phyloP scores from a whole-genome alignment of 1,140 invertebrate genomes.

The Trichonephila inaurata region DNA sequence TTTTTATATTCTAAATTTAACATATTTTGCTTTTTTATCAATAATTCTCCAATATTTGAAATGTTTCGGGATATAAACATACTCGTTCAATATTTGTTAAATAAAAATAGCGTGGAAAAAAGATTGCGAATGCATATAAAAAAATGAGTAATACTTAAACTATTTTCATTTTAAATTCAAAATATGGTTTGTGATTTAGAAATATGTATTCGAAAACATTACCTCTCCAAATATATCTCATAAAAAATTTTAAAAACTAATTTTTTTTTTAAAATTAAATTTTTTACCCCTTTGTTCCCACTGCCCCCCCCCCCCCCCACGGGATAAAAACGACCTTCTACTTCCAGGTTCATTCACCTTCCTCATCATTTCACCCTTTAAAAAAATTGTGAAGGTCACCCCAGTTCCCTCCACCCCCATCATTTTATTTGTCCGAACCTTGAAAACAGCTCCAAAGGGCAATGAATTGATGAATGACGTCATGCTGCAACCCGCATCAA shows the following conservation, averaged over 20 bases:
- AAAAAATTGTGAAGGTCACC: slow-evolving; percentile 62
- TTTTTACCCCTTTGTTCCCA: neutral
- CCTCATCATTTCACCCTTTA: slow-evolving; percentile 66
- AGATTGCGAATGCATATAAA: neutral
- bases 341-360: slow-evolving; percentile 63
- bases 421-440: slow-evolving; percentile 44
- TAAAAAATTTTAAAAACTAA: neutral
- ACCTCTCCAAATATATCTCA: neutral
- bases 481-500: slow-evolving; percentile 30
- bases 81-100: too few relatives aligned
- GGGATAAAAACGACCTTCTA: slow-evolving; percentile 1
- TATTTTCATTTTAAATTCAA: too few relatives aligned
- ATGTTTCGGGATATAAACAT: too few relatives aligned
- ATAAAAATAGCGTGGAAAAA: too few relatives aligned
- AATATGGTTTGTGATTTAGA: neutral
- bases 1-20: too few relatives aligned
- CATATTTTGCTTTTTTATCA: too few relatives aligned
- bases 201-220: neutral
- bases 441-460: slow-evolving; percentile 44
- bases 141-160: neutral
- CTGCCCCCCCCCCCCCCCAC: neutral
- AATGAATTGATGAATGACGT: slow-evolving; percentile 66
- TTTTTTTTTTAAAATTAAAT: neutral
- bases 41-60: too few relatives aligned
- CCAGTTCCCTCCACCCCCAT: neutral